Conservation (phyloP, 2,888 invertebrate genomes). For the Melinaea menophilus region DNA sequence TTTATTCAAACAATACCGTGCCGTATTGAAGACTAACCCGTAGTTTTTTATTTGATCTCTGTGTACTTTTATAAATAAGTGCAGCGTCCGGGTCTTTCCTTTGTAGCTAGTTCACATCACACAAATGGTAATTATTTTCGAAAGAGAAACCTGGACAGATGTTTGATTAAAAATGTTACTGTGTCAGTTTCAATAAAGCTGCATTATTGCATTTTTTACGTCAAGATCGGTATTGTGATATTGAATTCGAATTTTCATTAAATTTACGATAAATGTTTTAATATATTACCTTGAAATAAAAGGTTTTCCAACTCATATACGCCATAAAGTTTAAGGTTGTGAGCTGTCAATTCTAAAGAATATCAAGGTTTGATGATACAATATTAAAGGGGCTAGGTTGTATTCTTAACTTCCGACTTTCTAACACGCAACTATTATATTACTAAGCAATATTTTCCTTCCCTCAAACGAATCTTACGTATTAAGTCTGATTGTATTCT, state of each 20-base stretch:
- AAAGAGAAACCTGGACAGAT: conserved; percentile 25
- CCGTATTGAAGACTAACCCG: conserved; percentile 28
- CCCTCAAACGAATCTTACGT: no score
- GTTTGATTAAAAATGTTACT: conserved; percentile 29
- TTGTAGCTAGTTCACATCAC: conserved; percentile 29
- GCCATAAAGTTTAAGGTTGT: conserved; percentile 19
- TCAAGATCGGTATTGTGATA: neutral
- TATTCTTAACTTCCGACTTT: conserved; percentile 44
- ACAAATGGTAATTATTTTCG: conserved; percentile 32
- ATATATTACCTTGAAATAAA: neutral
- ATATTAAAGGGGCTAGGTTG: conserved; percentile 50
- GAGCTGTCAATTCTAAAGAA: conserved; percentile 30
- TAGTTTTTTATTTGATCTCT: conserved; percentile 26
- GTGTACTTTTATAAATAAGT: conserved; percentile 27
- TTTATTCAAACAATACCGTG: conserved; percentile 39
- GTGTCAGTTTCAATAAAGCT: conserved; percentile 6
- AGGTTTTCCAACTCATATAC: conserved; percentile 1
- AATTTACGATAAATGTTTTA: neutral
- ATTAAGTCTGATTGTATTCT: no score
- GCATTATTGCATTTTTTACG: conserved; percentile 5
- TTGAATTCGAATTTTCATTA: neutral
- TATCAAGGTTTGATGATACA: conserved; percentile 35
- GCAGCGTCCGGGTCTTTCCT: conserved; percentile 26
- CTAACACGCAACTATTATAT: conserved; percentile 46
- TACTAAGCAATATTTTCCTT: conserved; percentile 5